Base-by-base conservation (phyloP, 1,140 invertebrate genomes). In the Dendrolimus punctatus region DNA sequence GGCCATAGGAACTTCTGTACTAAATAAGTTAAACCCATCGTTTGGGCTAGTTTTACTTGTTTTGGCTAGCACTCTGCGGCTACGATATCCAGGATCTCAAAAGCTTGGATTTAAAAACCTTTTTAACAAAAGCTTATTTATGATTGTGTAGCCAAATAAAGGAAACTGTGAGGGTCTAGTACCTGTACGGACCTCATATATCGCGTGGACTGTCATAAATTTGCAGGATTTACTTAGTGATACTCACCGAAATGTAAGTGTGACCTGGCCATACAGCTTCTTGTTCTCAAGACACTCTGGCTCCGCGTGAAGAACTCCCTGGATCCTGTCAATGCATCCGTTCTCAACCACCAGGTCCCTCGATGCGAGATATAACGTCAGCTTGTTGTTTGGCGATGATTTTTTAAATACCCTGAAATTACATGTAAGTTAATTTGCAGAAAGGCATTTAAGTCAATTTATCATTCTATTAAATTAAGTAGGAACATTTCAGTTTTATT, bases 201-300 rank as follows among this genome's bases (percentile, higher is more conserved):
- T 23, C 3, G 23, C 23, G 23, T 23, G 23, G 23, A 10, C 6
- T 10, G 43, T 3, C 6, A n/a, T 8, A 45, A 6, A 45, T 45
- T 9, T 2, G n/a, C 23, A 5, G 2, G 23, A 45, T 9, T n/a
- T 37, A 47, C 8, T 47, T 37, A 47, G 6, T 47, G 6, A 2
- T 55, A 74, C 87, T 85, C 38, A 92, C 91, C 91, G 87, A 78
- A 96, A 96, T 38, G 94, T 96, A 52, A 96, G 77, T 0, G 94
- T 95, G 40, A 96, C 90, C 87, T 96, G 94, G 45, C 94, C 94
- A 72, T 92, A 96, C 36, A 96, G 91, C 73, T 94, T 94, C 70
- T 92, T 92, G 64, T 91, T 91, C 52, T 92, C 90, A 8, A 95
- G 74, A 65, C 91, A 91, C 8, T 94, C 94, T 0, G 93, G 91